Percentiles rank a stretch among this genome's conserved stretches.
These are phyloP conservation scores for Coecobrya sp. DNA, from an alignment of 2,888 invertebrate species.

Conservation along the genomic window DNA sequence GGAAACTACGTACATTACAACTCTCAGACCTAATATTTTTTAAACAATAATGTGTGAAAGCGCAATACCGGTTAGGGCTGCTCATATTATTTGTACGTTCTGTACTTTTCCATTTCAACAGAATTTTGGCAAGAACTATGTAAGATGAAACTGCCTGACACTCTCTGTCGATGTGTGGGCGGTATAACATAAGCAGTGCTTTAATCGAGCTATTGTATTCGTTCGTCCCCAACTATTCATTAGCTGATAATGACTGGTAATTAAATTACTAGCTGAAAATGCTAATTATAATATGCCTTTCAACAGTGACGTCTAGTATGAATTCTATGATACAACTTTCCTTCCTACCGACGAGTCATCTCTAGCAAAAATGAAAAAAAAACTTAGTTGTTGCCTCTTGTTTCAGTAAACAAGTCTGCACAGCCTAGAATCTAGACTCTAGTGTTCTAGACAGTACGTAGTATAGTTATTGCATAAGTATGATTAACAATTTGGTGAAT, in stretches of 20 bases:
- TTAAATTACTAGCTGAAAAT: conserved; percentile 41
- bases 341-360: no score
- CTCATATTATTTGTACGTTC: not conserved
- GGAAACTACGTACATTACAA: no score
- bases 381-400: no score
- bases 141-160: not conserved
- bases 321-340: no score
- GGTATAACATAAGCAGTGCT: conserved; percentile 17
- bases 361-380: no score
- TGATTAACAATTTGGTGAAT: not conserved
- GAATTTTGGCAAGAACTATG: not conserved
- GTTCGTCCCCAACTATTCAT: conserved; percentile 32
- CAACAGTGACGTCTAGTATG: not conserved
- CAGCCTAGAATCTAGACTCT: no score
- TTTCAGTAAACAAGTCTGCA: no score
- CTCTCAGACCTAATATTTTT: not conserved
- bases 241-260: conserved; percentile 51
- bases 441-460: no score
- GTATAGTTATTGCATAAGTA: no score
- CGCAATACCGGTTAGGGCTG: not conserved
- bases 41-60: conserved; percentile 14
- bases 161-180: not conserved
- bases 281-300: conserved; percentile 9
- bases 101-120: conserved; percentile 7
- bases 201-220: conserved; percentile 40